Conservation (phyloP, 2,888 invertebrate genomes). For the Scaptomyza parva region DNA sequence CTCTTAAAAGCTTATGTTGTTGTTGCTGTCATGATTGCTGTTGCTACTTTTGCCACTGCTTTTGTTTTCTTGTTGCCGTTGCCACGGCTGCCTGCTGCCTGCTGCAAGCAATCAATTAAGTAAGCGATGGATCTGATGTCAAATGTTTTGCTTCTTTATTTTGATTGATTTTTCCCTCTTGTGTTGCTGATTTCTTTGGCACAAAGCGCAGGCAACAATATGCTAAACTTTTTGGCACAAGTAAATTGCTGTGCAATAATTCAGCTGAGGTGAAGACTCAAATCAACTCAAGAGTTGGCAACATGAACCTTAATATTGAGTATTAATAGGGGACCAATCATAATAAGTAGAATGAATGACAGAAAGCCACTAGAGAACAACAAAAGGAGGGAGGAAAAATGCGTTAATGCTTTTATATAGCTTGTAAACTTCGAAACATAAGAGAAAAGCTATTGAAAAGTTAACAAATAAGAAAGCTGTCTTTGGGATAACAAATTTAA, state of each 20-base stretch:
- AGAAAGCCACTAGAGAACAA: conserved; percentile 10
- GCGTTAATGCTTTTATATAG: conserved; percentile 2
- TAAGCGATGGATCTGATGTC: conserved; percentile 52
- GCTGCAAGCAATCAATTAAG: conserved; percentile 67
- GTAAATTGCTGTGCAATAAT: conserved; percentile 6
- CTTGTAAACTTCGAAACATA: not conserved
- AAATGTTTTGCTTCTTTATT: conserved; percentile 53
- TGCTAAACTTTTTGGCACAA: conserved; percentile 3
- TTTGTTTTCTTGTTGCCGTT: not conserved
- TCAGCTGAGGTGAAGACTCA: not conserved
- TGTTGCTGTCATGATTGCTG: conserved; percentile 6
- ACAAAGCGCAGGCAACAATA: conserved; percentile 7
- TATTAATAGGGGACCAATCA: conserved; percentile 34
- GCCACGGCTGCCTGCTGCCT: conserved; percentile 13
- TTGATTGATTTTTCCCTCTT: conserved; percentile 65
- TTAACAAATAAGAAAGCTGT: not conserved
- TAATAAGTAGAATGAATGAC: conserved; percentile 49
- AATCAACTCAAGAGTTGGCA: conserved; percentile 27
- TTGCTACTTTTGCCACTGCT: not conserved
- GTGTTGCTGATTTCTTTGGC: conserved; percentile 10
- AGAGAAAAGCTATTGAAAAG: not conserved
- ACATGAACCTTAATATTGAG: conserved; percentile 23
- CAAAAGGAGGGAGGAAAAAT: not conserved
- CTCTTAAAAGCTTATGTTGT: not conserved
- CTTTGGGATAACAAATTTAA: too few relatives aligned